phyloP scores from a whole-genome alignment of 1,140 invertebrate species.

The Nasonia longicornis region DNA sequence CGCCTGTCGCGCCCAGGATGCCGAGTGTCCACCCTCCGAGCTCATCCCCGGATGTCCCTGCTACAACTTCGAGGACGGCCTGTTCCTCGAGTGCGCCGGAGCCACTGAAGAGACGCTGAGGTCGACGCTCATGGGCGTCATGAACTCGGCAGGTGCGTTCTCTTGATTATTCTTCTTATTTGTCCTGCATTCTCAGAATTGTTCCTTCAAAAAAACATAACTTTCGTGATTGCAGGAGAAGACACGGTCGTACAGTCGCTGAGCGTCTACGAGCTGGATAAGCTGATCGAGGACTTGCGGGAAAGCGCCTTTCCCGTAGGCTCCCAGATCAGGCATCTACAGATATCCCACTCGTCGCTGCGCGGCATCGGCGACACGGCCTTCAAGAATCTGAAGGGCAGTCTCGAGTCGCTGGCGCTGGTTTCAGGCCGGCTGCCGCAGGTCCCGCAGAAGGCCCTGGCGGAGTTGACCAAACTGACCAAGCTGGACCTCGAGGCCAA shows the following conservation, averaged over 20 bases:
- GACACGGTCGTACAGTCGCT: constrained; percentile 79
- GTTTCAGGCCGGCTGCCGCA: constrained; percentile 83
- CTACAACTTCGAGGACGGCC: constrained; percentile 90
- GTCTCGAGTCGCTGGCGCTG: constrained; percentile 84
- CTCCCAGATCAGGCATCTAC: constrained; percentile 81
- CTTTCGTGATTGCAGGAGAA: constrained; percentile 58
- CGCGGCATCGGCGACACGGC: constrained; percentile 81
- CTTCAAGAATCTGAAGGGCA: constrained; percentile 78
- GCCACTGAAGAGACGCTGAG: constrained; percentile 74
- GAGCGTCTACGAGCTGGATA: constrained; percentile 88
- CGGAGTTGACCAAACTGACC: constrained; percentile 78
- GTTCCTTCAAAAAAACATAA: no score
- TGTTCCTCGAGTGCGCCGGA: constrained; percentile 89
- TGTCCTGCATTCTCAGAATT: neutral
- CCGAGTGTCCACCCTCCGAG: constrained; percentile 65
- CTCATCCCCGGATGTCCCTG: constrained; percentile 79
- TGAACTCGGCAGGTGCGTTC: constrained; percentile 56
- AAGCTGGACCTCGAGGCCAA: constrained; percentile 89
- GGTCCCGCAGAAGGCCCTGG: constrained; percentile 85
- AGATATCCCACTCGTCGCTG: constrained; percentile 85
- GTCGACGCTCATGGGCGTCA: constrained; percentile 70
- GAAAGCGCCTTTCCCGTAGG: constrained; percentile 78
- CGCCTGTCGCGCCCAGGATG: constrained; percentile 47
- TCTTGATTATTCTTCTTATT: neutral
- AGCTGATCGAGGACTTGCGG: constrained; percentile 77